Percentiles rank a stretch among this genome's conserved stretches.
These are phyloP conservation scores for Lepus americanus DNA, from an alignment of 2,113 vertebrate species.

Conservation along the genomic window DNA sequence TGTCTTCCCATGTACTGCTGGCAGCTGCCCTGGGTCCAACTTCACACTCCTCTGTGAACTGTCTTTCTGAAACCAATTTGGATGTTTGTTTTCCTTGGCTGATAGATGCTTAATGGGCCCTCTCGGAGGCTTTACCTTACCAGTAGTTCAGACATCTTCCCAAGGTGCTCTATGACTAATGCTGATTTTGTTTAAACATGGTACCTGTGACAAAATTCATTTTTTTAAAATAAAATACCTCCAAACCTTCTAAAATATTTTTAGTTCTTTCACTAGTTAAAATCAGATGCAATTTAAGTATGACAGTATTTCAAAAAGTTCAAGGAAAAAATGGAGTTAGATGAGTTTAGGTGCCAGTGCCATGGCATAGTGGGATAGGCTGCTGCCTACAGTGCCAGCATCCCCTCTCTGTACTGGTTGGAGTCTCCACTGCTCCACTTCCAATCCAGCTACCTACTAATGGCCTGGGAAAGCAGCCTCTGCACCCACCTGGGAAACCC, in stretches of 20 bases:
- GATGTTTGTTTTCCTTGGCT: neutral
- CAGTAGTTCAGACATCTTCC: conserved; percentile 70
- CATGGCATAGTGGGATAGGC: too few species aligned
- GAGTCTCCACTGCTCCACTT: too few species aligned
- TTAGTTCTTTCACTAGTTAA: neutral
- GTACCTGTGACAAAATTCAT: conserved; percentile 47
- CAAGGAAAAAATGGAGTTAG: too few species aligned
- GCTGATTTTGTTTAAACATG: neutral
- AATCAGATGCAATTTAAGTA: conserved; percentile 42
- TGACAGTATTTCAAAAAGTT: neutral
- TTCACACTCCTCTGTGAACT: neutral
- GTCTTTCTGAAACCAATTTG: conserved; percentile 55
- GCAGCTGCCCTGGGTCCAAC: neutral
- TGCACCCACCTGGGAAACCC: too few species aligned
- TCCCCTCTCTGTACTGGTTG: too few species aligned
- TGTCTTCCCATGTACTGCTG: neutral
- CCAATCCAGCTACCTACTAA: too few species aligned
- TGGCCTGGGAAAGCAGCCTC: too few species aligned
- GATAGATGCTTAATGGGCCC: conserved; percentile 40
- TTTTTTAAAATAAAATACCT: neutral
- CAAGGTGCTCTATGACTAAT: conserved; percentile 58
- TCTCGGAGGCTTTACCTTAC: conserved; percentile 63
- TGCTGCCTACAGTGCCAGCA: too few species aligned
- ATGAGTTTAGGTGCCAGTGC: too few species aligned
- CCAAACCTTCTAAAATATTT: conserved; percentile 35